Evolutionary conservation across 2,797 vertebrate species (phyloP).

Genomic region (Erpetoichthys calabaricus): DNA sequence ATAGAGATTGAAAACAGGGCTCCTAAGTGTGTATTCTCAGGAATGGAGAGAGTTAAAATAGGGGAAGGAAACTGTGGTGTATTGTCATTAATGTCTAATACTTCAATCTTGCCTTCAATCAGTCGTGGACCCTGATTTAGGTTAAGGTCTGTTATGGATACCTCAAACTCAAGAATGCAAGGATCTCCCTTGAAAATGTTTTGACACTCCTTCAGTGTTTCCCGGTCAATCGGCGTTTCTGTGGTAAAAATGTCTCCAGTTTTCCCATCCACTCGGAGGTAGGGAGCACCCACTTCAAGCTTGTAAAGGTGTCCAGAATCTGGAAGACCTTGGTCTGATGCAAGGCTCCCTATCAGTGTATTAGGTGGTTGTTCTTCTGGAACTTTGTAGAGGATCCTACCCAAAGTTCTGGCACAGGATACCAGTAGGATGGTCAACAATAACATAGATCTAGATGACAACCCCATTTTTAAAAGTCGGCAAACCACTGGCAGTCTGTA

Average conservation of each 20-base stretch:
- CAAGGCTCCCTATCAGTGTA: conserved; percentile 81
- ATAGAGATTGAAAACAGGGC: conserved; percentile 73
- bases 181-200: conserved; percentile 65
- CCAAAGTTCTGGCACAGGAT: conserved; percentile 21
- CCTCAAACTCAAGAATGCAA: conserved; percentile 88
- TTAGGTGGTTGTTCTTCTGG: conserved; percentile 86
- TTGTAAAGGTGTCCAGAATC: conserved; percentile 89
- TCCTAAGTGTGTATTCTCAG: conserved; percentile 81
- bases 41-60: conserved; percentile 78
- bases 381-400: conserved; percentile 61
- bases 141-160: conserved; percentile 86
- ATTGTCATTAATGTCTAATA: conserved; percentile 92
- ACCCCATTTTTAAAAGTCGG: no score
- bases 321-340: conserved; percentile 75
- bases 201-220: conserved; percentile 78
- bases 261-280: conserved; percentile 83
- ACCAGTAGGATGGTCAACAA: conserved; percentile 25
- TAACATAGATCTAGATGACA: conserved; percentile 24
- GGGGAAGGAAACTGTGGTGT: conserved; percentile 89
- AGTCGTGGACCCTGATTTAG: conserved; percentile 66
- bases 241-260: conserved; percentile 95
- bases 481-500: no score
- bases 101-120: conserved; percentile 86
- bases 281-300: conserved; percentile 79
- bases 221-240: conserved; percentile 79